Conservation (phyloP, 2,888 invertebrate species). For the Protophormia terraenovae region DNA sequence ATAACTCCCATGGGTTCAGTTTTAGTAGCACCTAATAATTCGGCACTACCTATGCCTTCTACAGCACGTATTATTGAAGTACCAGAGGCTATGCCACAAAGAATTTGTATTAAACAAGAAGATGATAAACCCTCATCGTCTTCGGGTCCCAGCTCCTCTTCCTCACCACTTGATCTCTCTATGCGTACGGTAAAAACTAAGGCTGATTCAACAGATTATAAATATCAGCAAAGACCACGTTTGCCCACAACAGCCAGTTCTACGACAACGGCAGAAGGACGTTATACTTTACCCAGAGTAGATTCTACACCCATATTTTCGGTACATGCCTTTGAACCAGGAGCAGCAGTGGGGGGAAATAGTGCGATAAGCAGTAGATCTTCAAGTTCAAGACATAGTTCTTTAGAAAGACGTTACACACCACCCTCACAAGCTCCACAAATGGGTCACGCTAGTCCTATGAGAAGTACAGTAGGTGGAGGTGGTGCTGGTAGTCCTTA, state of each 20-base stretch:
- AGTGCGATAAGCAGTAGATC: neutral
- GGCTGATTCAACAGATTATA: constrained; percentile 90
- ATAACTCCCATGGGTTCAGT: neutral
- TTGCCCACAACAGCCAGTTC: constrained; percentile 38
- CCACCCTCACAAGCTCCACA: constrained; percentile 44
- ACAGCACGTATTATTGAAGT: constrained; percentile 39
- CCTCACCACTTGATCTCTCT: constrained; percentile 92
- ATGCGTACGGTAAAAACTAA: constrained; percentile 94
- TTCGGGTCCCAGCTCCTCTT: constrained; percentile 75
- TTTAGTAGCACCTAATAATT: constrained; percentile 23
- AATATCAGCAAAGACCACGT: constrained; percentile 69
- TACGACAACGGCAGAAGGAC: constrained; percentile 59
- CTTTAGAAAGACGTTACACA: constrained; percentile 57
- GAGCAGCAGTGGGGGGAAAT: neutral
- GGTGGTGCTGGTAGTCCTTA: constrained; percentile 8
- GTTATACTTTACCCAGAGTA: constrained; percentile 85
- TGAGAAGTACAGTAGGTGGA: too few species aligned
- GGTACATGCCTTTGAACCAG: constrained; percentile 71
- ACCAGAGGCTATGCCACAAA: constrained; percentile 47
- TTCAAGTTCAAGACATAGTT: constrained; percentile 40
- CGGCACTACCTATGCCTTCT: constrained; percentile 25
- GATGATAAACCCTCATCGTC: constrained; percentile 54
- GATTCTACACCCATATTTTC: constrained; percentile 90
- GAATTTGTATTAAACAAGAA: constrained; percentile 51
- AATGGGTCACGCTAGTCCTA: neutral